Percentiles rank a stretch among this genome's conserved stretches.
Evolutionary conservation across 2,797 vertebrate species (phyloP).

Genomic region (Tokudaia tokunoshimensis): DNA sequence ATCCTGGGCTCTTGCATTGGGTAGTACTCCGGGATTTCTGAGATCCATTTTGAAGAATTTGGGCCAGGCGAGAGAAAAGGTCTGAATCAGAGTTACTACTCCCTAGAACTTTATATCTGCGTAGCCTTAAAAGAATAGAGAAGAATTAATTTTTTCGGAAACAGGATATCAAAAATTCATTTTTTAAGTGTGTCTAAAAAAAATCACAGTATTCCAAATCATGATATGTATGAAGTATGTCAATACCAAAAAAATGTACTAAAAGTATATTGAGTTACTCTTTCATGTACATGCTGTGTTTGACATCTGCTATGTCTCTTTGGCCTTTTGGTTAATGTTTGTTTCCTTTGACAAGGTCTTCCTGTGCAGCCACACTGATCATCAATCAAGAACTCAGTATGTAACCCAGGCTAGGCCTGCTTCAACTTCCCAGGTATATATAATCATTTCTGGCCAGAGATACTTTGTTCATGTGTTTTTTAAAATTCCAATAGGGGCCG

Average conservation of each 20-base stretch:
- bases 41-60: constrained; percentile 95
- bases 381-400: background rate
- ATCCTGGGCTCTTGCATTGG: constrained; percentile 91
- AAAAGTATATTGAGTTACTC: background rate
- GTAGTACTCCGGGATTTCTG: constrained; percentile 91
- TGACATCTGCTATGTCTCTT: constrained; percentile 23
- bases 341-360: background rate
- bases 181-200: constrained; percentile 40
- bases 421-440: background rate
- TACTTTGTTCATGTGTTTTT: background rate
- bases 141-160: constrained; percentile 81
- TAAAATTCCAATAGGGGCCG: background rate
- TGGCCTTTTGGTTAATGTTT: background rate
- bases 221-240: background rate
- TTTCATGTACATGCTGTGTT: background rate
- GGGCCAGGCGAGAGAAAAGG: constrained; percentile 96
- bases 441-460: background rate
- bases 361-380: background rate
- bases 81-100: constrained; percentile 97
- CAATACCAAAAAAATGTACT: constrained; percentile 43
- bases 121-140: constrained; percentile 91
- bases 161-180: constrained; percentile 35
- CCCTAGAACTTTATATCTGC: constrained; percentile 95
- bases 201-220: constrained; percentile 32
- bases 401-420: background rate